These are phyloP conservation scores for Sicus ferrugineus DNA, from an alignment of 2,888 invertebrate genomes.

Conservation along the genomic window DNA sequence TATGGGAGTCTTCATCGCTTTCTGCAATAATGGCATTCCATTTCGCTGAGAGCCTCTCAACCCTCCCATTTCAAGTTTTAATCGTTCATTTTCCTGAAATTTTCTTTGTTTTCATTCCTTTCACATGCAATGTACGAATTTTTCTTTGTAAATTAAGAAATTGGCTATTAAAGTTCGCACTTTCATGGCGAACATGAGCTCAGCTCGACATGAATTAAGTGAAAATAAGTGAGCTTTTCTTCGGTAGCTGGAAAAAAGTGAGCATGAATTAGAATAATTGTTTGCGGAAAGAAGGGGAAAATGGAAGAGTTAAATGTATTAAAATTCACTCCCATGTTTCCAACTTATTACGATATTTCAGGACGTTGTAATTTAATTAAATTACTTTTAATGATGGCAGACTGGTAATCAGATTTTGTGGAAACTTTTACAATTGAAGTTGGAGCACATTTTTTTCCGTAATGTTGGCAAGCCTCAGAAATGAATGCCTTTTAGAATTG, in stretches of 20 bases:
- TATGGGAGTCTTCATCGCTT: neutral
- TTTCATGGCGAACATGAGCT: neutral
- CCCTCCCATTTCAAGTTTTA: neutral
- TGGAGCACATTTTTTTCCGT: no score
- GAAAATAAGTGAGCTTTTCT: conserved; percentile 12
- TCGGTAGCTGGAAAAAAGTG: neutral
- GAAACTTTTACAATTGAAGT: neutral
- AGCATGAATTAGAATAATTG: neutral
- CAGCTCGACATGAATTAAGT: neutral
- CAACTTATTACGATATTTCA: neutral
- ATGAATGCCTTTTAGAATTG: no score
- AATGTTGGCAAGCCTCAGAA: neutral
- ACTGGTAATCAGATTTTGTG: neutral
- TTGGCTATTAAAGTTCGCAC: neutral
- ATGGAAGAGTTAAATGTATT: neutral
- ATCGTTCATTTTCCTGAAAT: neutral
- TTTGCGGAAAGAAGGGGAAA: neutral
- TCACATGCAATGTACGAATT: conserved; percentile 16
- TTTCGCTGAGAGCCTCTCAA: no score
- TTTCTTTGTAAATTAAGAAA: neutral
- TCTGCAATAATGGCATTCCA: neutral
- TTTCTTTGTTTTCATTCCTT: neutral
- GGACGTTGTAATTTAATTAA: conserved; percentile 16
- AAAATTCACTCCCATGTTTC: neutral
- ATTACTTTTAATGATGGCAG: conserved; percentile 16